Evolutionary conservation across 2,113 vertebrate genomes (phyloP), one percentile per base, ranked within the genome.

Genomic region (Micronycteris hirsuta): DNA sequence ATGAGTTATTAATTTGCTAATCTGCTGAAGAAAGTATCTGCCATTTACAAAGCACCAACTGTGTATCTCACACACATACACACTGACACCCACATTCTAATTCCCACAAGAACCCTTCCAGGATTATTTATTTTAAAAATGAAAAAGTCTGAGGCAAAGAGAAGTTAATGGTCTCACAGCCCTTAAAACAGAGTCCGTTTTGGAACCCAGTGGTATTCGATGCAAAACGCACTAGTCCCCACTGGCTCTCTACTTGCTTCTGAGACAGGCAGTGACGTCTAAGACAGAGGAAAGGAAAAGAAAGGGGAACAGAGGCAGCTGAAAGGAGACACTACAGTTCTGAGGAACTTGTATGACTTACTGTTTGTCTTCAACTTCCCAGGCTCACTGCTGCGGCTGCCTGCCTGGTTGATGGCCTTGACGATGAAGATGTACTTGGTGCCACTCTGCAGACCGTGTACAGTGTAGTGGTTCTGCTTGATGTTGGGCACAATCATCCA

Each of bases 401-500:
- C 99, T 0, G 99, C 99, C 98, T 99, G 99, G 97, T 99, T 99
- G 97, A 99, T 99, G 96, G 99, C 99, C 97, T 99, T 99, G 94
- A 99, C 99, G 41, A 99, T 98, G 98, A 99, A 99, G 98, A 99
- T 99, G 97, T 99, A 99, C 98, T 99, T 99, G 43, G 99, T 99
- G 93, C 99, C 99, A 43, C 99, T 99, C 98, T 99, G 99, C 28
- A 99, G 98, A 56, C 99, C 99, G 0, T 99, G 99, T 94, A 99
- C 99, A 0, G 99, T 99, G 98, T 99, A 99, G 98, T 99, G 99
- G 97, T 99, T 99, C 97, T 99, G 99, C 96, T 99, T 99, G 97
- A 99, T 99, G 98, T 99, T 99, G 92, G 99, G 99, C 91, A 99
- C 99, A 91, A 99, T 99, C 99, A 99, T 99, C 99, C 99, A 99